Evolutionary conservation across 2,888 invertebrate species (phyloP).

Genomic region (Agriopis leucophaearia): DNA sequence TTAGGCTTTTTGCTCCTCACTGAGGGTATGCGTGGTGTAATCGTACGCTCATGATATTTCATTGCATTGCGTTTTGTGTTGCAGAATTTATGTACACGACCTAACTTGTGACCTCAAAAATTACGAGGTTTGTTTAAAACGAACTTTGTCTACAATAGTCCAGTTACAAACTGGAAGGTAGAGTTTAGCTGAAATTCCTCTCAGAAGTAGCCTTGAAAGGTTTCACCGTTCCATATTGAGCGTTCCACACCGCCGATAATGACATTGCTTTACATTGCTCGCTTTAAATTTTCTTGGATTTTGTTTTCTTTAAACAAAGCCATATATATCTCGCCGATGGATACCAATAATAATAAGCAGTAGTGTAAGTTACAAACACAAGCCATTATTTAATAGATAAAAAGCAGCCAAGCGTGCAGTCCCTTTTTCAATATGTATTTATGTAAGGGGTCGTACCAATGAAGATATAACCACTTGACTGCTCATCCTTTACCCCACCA

Average conservation of each 20-base stretch:
- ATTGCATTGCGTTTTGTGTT: neutral
- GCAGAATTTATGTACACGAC: neutral
- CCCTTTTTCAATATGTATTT: no score
- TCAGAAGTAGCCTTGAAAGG: conserved; percentile 7
- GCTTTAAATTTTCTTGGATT: neutral
- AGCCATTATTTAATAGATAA: no score
- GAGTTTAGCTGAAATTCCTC: conserved; percentile 16
- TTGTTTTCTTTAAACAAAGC: neutral
- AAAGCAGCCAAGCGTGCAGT: no score
- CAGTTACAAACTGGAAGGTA: conserved; percentile 8
- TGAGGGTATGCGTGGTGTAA: no score
- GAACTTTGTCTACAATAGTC: conserved; percentile 1
- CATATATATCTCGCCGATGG: no score
- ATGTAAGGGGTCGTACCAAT: no score
- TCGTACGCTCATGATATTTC: neutral
- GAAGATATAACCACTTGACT: no score
- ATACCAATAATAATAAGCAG: no score
- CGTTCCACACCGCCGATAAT: neutral
- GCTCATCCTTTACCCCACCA: no score
- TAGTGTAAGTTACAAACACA: no score
- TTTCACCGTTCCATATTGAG: neutral
- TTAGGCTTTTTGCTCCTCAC: no score
- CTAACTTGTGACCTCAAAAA: conserved; percentile 3
- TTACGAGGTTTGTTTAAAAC: conserved; percentile 2
- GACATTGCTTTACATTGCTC: conserved; percentile 1